phyloP scores from a whole-genome alignment of 2,888 invertebrate genomes.

The Polyommatus iphigenia region DNA sequence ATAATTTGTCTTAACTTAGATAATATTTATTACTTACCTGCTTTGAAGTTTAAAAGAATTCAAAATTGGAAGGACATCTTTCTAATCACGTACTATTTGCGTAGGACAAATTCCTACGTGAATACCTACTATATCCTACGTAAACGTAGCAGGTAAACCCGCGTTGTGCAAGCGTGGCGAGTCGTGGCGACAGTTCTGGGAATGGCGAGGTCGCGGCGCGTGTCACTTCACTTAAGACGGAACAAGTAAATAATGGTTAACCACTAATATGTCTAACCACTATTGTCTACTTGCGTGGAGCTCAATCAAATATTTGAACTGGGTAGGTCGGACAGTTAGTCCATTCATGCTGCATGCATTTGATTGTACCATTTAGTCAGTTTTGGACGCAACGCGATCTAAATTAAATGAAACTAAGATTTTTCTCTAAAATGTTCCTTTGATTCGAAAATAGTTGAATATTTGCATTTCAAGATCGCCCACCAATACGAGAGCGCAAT shows the following conservation, averaged over 20 bases:
- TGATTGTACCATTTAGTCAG: too few relatives aligned
- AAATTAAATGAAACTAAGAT: too few relatives aligned
- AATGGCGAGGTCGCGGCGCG: constrained; percentile 40
- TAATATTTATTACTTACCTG: not conserved
- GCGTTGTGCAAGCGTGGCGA: constrained; percentile 20
- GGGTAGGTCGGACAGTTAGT: not conserved
- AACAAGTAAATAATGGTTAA: not conserved
- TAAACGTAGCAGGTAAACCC: constrained; percentile 26
- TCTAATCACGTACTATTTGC: not conserved
- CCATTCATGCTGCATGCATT: too few relatives aligned
- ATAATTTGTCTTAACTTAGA: too few relatives aligned
- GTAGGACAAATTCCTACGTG: not conserved
- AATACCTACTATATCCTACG: constrained; percentile 2
- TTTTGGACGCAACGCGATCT: too few relatives aligned
- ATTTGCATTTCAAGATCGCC: not conserved
- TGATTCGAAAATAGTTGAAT: too few relatives aligned
- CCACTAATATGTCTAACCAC: constrained; percentile 18
- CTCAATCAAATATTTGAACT: not conserved
- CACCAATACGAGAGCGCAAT: not conserved
- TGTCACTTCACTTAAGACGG: constrained; percentile 33
- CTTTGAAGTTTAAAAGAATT: not conserved
- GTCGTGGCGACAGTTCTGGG: constrained; percentile 36
- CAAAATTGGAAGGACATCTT: not conserved
- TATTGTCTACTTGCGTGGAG: not conserved
- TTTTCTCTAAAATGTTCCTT: too few relatives aligned